Percentiles rank a stretch among this genome's conserved stretches.
Evolutionary conservation across 2,888 invertebrate genomes (phyloP).

Genomic region (Theodoxus fluviatilis): DNA sequence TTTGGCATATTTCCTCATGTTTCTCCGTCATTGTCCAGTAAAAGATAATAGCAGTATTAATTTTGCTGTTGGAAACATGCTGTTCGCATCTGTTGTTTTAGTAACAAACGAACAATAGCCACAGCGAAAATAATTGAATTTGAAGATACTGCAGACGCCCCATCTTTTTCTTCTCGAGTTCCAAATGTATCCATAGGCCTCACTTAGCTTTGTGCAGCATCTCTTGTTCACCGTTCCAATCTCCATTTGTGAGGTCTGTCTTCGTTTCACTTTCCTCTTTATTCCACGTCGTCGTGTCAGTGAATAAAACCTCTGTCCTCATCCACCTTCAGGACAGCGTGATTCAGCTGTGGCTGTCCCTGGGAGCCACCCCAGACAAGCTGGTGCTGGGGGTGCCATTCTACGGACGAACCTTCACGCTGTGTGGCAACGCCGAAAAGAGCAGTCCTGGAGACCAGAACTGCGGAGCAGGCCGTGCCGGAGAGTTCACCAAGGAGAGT

Average conservation of each 20-base stretch:
- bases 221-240: neutral
- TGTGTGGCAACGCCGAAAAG: conserved; percentile 70
- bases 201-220: too few species aligned
- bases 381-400: conserved; percentile 93
- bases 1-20: too few species aligned
- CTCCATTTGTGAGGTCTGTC: neutral
- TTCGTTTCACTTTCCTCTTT: too few species aligned
- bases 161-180: too few species aligned
- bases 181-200: too few species aligned
- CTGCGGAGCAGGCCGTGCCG: conserved; percentile 39
- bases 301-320: neutral
- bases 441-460: conserved; percentile 38
- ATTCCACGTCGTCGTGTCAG: neutral
- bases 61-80: too few species aligned
- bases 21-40: too few species aligned
- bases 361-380: conserved; percentile 88
- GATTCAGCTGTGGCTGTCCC: conserved; percentile 61
- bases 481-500: conserved; percentile 39
- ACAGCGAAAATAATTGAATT: too few species aligned
- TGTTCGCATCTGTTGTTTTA: too few species aligned
- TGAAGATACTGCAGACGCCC: too few species aligned
- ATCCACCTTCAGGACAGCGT: conserved; percentile 41
- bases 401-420: conserved; percentile 88
- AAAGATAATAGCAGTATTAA: too few species aligned
- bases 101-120: too few species aligned